These are phyloP conservation scores for Chaetodon trifascialis DNA, from an alignment of 2,113 vertebrate species.

Conservation along the genomic window DNA sequence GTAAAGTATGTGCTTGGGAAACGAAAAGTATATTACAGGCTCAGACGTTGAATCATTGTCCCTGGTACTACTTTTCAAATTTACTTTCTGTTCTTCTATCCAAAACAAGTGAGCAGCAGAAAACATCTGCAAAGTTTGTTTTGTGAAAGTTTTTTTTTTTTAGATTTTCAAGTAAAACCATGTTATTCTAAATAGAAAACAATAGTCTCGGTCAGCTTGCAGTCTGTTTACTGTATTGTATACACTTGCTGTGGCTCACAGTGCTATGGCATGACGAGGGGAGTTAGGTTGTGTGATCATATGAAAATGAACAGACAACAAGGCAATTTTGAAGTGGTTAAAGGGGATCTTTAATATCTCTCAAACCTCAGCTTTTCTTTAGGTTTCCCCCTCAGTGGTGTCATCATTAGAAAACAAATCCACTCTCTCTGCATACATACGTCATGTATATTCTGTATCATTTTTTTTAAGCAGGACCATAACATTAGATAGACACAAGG, in stretches of 20 bases:
- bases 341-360: not conserved
- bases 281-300: not conserved
- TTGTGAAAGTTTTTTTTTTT: not conserved
- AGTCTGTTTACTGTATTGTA: not conserved
- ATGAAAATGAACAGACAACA: not conserved
- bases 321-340: not conserved
- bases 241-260: not conserved
- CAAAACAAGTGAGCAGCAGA: not conserved
- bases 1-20: not conserved
- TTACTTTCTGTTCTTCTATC: not conserved
- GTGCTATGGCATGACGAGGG: too few species aligned
- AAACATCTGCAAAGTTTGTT: not conserved
- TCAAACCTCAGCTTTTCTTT: not conserved
- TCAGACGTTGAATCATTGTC: too few species aligned
- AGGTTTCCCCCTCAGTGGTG: too few species aligned
- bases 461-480: too few species aligned
- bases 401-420: not conserved
- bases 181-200: not conserved
- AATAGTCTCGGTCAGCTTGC: not conserved
- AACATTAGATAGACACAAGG: too few species aligned
- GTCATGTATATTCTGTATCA: not conserved
- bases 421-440: not conserved
- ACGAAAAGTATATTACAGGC: not conserved
- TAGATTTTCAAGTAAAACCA: not conserved
- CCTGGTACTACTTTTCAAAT: not conserved